Evolutionary conservation across 2,113 vertebrate species (phyloP).

Genomic region (Mystacornis crossleyi): DNA sequence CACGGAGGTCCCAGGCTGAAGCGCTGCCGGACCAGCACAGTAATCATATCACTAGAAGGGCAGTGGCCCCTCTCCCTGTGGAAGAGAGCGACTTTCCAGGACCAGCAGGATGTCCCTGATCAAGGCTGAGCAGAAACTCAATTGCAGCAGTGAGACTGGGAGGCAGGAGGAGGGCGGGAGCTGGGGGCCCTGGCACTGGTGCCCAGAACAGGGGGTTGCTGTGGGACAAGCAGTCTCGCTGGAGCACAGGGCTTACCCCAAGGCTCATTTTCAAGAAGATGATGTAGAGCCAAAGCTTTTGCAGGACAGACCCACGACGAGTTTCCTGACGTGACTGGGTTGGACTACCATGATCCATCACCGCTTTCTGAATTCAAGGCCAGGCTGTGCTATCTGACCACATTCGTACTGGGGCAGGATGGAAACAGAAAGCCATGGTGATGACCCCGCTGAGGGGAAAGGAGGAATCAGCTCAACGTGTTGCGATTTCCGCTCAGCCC

Average conservation of each 20-base stretch:
- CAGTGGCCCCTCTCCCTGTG: neutral
- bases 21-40: neutral
- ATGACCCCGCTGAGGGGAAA: neutral
- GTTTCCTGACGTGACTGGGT: neutral
- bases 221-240: neutral
- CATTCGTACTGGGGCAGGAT: fast-evolving
- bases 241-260: neutral
- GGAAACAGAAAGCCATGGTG: neutral
- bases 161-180: neutral
- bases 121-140: neutral
- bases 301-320: neutral
- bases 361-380: neutral
- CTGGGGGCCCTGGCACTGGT: neutral
- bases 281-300: neutral
- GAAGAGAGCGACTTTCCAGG: neutral
- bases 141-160: neutral
- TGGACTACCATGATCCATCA: neutral
- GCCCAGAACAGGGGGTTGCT: neutral
- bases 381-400: neutral
- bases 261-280: neutral
- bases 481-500: neutral
- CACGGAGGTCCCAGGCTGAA: fast-evolving
- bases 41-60: fast-evolving
- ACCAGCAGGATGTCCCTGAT: fast-evolving
- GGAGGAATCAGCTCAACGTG: neutral